Conservation (phyloP, 2,113 vertebrate genomes). For the Cyprinus carpio region DNA sequence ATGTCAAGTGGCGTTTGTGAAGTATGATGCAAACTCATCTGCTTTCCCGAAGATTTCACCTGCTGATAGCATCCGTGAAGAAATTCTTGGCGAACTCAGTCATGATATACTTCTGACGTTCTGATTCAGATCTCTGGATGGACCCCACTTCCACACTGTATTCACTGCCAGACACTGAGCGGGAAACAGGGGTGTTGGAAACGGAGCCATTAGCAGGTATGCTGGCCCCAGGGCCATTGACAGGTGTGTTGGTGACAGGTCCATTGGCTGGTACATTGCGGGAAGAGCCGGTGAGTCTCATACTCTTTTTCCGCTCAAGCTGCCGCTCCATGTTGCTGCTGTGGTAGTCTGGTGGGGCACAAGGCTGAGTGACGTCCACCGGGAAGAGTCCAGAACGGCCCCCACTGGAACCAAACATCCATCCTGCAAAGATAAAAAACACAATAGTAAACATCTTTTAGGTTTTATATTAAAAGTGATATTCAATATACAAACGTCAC, state of each 20-base stretch:
- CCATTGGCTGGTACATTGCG: not conserved
- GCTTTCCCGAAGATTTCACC: slow-evolving; percentile 26
- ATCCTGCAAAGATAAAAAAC: slow-evolving; percentile 73
- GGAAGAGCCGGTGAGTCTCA: slow-evolving; percentile 26
- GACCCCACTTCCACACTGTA: slow-evolving; percentile 41
- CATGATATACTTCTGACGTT: slow-evolving; percentile 72
- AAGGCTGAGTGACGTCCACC: slow-evolving; percentile 80
- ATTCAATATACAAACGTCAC: too few species aligned
- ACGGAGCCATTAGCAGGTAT: too few species aligned
- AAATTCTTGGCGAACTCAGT: slow-evolving; percentile 80
- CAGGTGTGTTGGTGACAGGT: not conserved
- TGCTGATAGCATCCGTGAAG: slow-evolving; percentile 77
- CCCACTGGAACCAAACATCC: slow-evolving; percentile 84
- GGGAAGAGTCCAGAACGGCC: slow-evolving; percentile 91
- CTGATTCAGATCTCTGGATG: slow-evolving; percentile 31
- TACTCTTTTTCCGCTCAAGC: slow-evolving; percentile 63
- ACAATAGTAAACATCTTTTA: not conserved
- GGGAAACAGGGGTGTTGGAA: not conserved
- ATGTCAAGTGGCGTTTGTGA: too few species aligned
- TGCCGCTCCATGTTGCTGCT: slow-evolving; percentile 64
- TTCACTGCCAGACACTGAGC: not conserved
- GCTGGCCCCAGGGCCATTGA: not conserved
- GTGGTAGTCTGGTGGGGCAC: slow-evolving; percentile 84
- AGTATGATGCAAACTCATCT: not conserved
- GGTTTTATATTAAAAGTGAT: not conserved